Evolutionary conservation across 2,888 invertebrate genomes (phyloP).

Genomic region (Apomyelois bistriatella): DNA sequence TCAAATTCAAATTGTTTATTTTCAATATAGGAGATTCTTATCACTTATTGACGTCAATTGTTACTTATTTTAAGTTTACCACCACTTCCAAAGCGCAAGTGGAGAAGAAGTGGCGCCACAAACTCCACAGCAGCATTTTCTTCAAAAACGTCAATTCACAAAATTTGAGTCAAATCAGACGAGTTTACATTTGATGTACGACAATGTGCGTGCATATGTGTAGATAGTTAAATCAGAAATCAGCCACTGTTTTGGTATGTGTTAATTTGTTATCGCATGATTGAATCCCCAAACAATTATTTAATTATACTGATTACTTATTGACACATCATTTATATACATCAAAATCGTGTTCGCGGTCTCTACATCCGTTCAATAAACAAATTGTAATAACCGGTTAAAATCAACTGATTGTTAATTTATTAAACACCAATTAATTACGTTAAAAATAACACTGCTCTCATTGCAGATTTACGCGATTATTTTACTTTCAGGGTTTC

Average conservation of each 20-base stretch:
- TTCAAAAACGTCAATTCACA: no score
- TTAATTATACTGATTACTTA: not conserved
- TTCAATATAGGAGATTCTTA: no score
- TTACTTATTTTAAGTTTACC: no score
- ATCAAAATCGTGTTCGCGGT: not conserved
- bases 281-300: not conserved
- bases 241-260: not conserved
- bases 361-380: not conserved
- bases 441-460: conserved; percentile 5
- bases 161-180: no score
- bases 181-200: not conserved
- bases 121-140: no score
- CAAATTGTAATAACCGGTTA: not conserved
- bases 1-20: no score
- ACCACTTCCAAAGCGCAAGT: no score
- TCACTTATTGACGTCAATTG: no score
- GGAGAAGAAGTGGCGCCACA: no score
- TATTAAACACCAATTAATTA: not conserved
- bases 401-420: not conserved
- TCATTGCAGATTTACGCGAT: not conserved
- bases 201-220: not conserved
- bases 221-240: no score
- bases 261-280: not conserved
- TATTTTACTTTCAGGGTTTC: no score
- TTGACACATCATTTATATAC: not conserved